phyloP scores from a whole-genome alignment of 2,888 invertebrate genomes.

The Dromius quadrimaculatus region DNA sequence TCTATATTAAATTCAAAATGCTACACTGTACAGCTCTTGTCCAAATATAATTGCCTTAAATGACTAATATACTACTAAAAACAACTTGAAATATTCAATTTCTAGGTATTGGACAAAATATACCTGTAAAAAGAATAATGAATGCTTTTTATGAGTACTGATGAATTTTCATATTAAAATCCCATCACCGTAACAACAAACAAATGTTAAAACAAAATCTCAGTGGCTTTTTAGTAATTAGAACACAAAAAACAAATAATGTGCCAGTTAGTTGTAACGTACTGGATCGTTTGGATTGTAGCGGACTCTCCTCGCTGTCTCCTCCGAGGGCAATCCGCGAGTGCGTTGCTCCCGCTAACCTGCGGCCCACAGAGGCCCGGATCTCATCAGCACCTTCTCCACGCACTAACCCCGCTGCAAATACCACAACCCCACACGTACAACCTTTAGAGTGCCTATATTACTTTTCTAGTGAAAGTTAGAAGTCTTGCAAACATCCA shows the following conservation, averaged over 20 bases:
- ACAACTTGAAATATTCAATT: too few species aligned
- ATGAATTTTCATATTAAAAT: too few species aligned
- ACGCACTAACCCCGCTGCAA: constrained; percentile 64
- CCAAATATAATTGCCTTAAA: too few species aligned
- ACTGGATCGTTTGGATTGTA: constrained; percentile 87
- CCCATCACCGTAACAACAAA: too few species aligned
- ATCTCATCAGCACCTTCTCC: constrained; percentile 62
- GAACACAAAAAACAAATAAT: too few species aligned
- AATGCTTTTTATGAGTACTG: too few species aligned
- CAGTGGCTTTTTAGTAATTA: too few species aligned
- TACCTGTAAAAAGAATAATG: background rate
- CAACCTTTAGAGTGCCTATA: constrained; percentile 46
- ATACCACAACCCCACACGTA: constrained; percentile 61
- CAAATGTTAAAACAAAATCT: too few species aligned
- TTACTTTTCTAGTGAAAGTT: constrained; percentile 1
- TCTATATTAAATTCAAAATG: too few species aligned
- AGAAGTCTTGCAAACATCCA: constrained; percentile 30
- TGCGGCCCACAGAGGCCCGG: constrained; percentile 67
- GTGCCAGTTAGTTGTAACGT: constrained; percentile 68
- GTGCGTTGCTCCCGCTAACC: constrained; percentile 69
- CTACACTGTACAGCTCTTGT: too few species aligned
- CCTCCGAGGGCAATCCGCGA: constrained; percentile 67
- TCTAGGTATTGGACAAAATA: background rate
- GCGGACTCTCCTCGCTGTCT: constrained; percentile 86
- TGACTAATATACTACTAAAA: too few species aligned